Evolutionary conservation across 2,888 invertebrate genomes (phyloP), one percentile per base, ranked within the genome.

Genomic region (Neuroscelio doddi): DNA sequence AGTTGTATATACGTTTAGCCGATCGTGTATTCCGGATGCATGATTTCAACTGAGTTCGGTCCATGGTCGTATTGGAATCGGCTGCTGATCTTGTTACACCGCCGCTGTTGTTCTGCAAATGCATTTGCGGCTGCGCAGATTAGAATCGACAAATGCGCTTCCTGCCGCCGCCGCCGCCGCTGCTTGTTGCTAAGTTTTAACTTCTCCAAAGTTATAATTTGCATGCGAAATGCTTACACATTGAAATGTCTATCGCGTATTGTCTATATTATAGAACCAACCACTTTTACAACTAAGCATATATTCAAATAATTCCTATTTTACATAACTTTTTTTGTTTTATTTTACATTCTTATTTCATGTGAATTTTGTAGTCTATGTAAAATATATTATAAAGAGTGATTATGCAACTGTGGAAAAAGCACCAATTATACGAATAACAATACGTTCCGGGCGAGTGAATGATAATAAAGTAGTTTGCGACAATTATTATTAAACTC

Each of bases 121-220:
- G 73, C 70, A 76, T 76, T 78, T 77, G 78, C 79, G 79, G 78
- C 71, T 74, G 74, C 74, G 74, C 73, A 68, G 74, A 74, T 79
- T 75, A 74, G 70, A 51, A 76, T 73, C 71, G 56, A 45, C 61
- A 57, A 57, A 52, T 47, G 42, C 49, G 57, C 44, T 29, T 26
- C 44, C 26, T 44, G 53, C 53, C 52, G 14, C 32, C 21, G 21
- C 21, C 21, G 21, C 5, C 5, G 2, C 21, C 2, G 21, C 21
- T 44, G 58, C 53, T 53, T 59, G 56, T 47, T 56, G 50, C 30
- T 21, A 66, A 62, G 57, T 66, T 66, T 58, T 44, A 42, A 51
- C 52, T 44, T 9, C n/a, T 21, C 2, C 30, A 55, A n/a, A 55
- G 34, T 42, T 42, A 34, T 47, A 24, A 63, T 62, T 62, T 62